Evolutionary conservation across 2,888 invertebrate species (phyloP), one percentile per base, ranked within the genome.

Genomic region (Hymenopus coronatus): DNA sequence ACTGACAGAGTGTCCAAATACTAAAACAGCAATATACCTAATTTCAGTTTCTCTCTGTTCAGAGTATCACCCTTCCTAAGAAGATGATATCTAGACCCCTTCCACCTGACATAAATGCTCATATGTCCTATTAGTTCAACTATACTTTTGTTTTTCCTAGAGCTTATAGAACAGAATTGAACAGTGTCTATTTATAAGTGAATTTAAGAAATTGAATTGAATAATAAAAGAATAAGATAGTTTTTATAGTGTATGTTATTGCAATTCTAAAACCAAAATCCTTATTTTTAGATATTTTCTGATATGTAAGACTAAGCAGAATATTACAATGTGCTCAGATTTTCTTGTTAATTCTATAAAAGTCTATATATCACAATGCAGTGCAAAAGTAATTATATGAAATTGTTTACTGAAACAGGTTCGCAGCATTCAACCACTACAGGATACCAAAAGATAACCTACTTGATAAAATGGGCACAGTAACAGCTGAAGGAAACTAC

Each of bases 401-500:
- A 28, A 25, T 8, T 83, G 28, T 83, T 28, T 85, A 88, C 88
- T 30, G 82, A 70, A 20, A 54, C 91, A 96, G 96, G 25, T 97
- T 97, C 92, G 93, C 97, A 0, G 95, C 96, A 94, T 97, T 97
- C 92, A 94, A 97, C 92, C 96, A 97, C 91, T 98, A 97, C 93
- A 95, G 97, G 92, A 97, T 99, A 93, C 97, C 98, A 1, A 95
- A 97, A 88, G 97, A 96, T 92, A 96, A 97, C 92, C 94, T 98
- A 0, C 94, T 99, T 88, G 98, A 98, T 93, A 95, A 97, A 91
- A 98, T 97, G 0, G 98, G 97, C 12, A 98, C 98, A 93, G 97
- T 99, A 28, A 97, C 97, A 0, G 95, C 96, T 8, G 97, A 97
- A n/a, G 99, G 99, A 0, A 95, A 95, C 90, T 99, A 98, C 92